Conservation (phyloP, 2,113 vertebrate genomes). For the Oxyruncus cristatus region DNA sequence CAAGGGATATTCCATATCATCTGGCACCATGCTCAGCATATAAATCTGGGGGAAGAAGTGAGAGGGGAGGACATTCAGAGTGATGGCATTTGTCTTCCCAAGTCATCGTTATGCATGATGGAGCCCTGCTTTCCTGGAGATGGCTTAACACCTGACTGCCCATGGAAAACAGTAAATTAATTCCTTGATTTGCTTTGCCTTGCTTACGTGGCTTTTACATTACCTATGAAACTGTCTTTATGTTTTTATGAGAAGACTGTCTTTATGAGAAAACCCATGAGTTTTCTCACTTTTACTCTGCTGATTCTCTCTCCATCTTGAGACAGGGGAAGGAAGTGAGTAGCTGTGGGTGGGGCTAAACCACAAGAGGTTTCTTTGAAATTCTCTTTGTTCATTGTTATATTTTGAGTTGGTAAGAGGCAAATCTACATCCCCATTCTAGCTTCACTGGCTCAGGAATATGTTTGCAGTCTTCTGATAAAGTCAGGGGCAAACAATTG, state of each 20-base stretch:
- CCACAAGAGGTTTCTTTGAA: background rate
- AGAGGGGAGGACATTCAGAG: background rate
- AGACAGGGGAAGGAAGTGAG: background rate
- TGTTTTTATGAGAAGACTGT: background rate
- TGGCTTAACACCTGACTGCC: background rate
- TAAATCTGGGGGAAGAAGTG: background rate
- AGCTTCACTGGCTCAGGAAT: background rate
- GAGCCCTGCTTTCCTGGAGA: background rate
- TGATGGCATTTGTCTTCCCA: background rate
- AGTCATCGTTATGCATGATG: accelerated
- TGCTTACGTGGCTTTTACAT: background rate
- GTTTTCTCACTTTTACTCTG: background rate
- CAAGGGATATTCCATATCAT: background rate
- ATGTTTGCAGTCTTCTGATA: background rate
- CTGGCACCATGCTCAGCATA: background rate
- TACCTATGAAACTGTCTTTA: background rate
- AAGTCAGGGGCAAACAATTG: background rate
- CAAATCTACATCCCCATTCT: background rate
- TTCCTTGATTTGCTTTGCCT: background rate
- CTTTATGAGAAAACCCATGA: background rate
- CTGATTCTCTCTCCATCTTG: background rate
- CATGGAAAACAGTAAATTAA: background rate
- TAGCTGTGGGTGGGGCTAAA: background rate
- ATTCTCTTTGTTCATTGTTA: background rate
- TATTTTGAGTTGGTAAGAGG: background rate